Evolutionary conservation across 2,797 vertebrate genomes (phyloP).

Genomic region (Paguma larvata): DNA sequence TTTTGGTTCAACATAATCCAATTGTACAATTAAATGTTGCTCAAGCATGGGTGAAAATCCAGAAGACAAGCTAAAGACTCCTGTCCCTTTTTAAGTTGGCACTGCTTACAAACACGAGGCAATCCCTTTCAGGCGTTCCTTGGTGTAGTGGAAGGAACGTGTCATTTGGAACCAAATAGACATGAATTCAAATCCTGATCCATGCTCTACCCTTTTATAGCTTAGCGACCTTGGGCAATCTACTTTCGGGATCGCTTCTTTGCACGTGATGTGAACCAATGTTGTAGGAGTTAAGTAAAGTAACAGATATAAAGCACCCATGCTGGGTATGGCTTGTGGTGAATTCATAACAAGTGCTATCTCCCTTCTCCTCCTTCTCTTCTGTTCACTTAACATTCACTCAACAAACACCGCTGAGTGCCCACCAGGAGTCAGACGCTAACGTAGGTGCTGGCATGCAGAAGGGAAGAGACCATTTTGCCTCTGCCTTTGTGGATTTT

Average conservation of each 20-base stretch:
- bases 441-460: background rate
- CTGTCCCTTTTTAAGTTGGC: background rate
- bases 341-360: background rate
- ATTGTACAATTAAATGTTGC: background rate
- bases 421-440: background rate
- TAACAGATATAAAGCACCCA: background rate
- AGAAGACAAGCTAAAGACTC: background rate
- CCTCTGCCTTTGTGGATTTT: background rate
- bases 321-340: background rate
- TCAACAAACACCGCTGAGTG: background rate
- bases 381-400: constrained; percentile 6
- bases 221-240: background rate
- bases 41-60: constrained; percentile 36
- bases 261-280: background rate
- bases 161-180: background rate
- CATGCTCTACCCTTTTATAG: background rate
- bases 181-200: constrained; percentile 23
- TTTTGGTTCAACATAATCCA: background rate
- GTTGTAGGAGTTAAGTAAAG: background rate
- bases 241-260: background rate
- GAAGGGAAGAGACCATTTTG: background rate
- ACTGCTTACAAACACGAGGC: background rate
- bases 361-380: background rate
- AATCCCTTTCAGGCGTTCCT: background rate
- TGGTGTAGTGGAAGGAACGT: background rate